Base-by-base conservation (phyloP, 2,888 invertebrate species). In the Nebria brevicollis region DNA sequence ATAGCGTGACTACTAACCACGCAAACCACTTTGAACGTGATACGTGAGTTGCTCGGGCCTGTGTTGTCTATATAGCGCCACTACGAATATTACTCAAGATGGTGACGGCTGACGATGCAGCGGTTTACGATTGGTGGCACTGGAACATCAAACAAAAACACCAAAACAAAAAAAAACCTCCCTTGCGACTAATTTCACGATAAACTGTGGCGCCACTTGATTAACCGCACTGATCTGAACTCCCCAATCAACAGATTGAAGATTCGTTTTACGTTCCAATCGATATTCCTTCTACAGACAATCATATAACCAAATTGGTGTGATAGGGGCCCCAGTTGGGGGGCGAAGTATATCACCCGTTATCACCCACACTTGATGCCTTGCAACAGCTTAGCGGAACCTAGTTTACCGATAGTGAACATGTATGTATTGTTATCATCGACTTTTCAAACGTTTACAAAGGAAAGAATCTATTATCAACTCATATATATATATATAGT, bases 401-500 rank as follows among this genome's bases (percentile, higher is more conserved):
- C 75, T 13, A n/a, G 65, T 41, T 72, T 34, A 41, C 41, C 68
- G 79, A 79, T 79, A 79, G 72, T 54, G 72, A 43, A 68, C 72
- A 79, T 43, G 41, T 79, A 79, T 73, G 73, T 79, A 66, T 65
- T 74, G 74, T 79, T 79, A 74, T 79, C 74, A 79, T 77, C 43
- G 77, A n/a, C 72, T 8, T 54, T 25, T 25, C 68, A 26, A 68
- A 43, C 77, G 65, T 13, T 72, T 34, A 79, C 79, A 79, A 79
- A 79, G 79, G 79, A 79, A 79, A 73, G 41, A 73, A 79, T 79
- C 74, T 74, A 79, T 65, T 79, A 79, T 79, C 79, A 79, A 15
- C 54, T 3, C 34, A 34, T 4, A 34, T 34, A 34, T 20, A 20
- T 20, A 20, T 20, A 20, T 20, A 20, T 20, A 20, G 20, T 20